A percentile compares a stretch with the other conserved stretches of the same genome.
phyloP scores from a whole-genome alignment of 2,113 vertebrate species.

The Pelusios castaneus region DNA sequence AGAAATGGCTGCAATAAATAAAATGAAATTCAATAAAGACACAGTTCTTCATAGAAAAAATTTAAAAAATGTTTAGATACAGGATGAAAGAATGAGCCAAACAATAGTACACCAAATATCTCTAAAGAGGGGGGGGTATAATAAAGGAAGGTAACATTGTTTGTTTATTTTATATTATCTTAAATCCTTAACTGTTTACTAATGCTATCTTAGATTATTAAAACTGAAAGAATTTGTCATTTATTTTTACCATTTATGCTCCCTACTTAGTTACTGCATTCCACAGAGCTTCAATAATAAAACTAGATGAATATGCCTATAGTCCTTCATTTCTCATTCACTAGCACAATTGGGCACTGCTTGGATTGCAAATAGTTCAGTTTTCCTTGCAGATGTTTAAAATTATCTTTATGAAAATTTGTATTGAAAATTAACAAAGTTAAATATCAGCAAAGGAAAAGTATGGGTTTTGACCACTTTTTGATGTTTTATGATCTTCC shows the following conservation, averaged over 20 bases:
- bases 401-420: neutral
- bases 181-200: neutral
- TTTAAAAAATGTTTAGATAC: constrained; percentile 18
- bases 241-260: neutral
- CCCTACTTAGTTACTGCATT: neutral
- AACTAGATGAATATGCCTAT: neutral
- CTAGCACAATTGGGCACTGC: neutral
- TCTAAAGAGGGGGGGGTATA: neutral
- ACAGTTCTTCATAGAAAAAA: constrained; percentile 14
- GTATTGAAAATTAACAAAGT: neutral
- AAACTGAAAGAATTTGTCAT: neutral
- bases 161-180: neutral
- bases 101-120: neutral
- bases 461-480: neutral
- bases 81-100: neutral
- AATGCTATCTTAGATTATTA: neutral
- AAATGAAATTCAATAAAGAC: constrained; percentile 38
- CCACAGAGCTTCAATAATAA: neutral
- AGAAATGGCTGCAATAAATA: constrained; percentile 21
- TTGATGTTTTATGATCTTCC: neutral
- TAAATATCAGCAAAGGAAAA: neutral
- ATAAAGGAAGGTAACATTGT: neutral
- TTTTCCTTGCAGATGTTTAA: neutral
- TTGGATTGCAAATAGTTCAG: neutral
- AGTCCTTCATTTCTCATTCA: neutral